Conservation (phyloP, 23 tunicate species). For the Botrylloides violaceus region DNA sequence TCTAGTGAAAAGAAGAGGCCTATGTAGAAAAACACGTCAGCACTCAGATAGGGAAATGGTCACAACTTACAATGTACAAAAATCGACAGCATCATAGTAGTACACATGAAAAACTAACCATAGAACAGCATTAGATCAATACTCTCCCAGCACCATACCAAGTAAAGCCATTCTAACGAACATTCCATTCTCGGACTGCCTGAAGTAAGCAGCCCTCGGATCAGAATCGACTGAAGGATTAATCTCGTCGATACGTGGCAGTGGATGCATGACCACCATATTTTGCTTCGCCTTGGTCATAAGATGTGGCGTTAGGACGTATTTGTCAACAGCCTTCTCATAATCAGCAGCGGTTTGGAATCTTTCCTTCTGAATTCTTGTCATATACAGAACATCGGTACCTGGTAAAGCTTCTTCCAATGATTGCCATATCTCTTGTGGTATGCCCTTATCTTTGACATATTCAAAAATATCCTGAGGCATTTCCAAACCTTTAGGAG, state of each 20-base stretch:
- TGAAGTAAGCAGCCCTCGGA: conserved; percentile 89
- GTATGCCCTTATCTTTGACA: conserved; percentile 39
- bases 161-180: conserved; percentile 87
- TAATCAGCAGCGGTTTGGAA: conserved; percentile 39
- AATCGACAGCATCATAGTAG: no score
- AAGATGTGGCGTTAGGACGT: conserved; percentile 78
- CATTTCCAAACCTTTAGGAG: conserved; percentile 55
- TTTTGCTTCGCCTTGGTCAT: conserved; percentile 86
- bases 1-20: no score
- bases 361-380: conserved; percentile 77
- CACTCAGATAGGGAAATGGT: no score
- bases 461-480: conserved; percentile 75
- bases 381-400: conserved; percentile 90
- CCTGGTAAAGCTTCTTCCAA: conserved; percentile 85
- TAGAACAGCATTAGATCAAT: no score
- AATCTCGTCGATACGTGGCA: conserved; percentile 73
- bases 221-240: conserved; percentile 81
- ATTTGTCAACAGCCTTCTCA: conserved; percentile 44
- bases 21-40: no score
- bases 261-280: conserved; percentile 93
- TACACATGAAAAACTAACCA: no score
- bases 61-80: no score
- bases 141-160: conserved; percentile 73
- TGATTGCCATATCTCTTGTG: conserved; percentile 42
- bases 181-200: conserved; percentile 87